A percentile compares a stretch with the other conserved stretches of the same genome.
phyloP scores from a whole-genome alignment of 2,797 vertebrate species.

The Chloroceryle amazona region DNA sequence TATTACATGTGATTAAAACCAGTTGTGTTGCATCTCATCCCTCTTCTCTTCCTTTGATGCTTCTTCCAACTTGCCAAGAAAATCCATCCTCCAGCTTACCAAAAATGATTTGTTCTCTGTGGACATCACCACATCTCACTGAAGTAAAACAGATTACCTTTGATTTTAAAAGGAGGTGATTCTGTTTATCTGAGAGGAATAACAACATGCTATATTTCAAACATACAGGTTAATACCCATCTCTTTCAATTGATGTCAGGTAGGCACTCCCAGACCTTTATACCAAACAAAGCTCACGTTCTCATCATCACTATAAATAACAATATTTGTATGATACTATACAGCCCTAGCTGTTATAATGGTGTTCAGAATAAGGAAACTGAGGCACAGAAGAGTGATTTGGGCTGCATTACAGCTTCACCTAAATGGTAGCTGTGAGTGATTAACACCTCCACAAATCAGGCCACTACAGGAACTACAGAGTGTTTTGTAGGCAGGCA shows the following conservation, averaged over 20 bases:
- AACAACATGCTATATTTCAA: conserved; percentile 25
- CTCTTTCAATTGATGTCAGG: not conserved
- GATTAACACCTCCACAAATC: not conserved
- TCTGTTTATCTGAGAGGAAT: conserved; percentile 44
- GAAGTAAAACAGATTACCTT: conserved; percentile 34
- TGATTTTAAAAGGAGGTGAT: conserved; percentile 41
- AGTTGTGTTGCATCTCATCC: conserved; percentile 73
- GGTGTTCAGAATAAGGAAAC: not conserved
- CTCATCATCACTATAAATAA: not conserved
- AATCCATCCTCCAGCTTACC: conserved; percentile 64
- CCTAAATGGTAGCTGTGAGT: not conserved
- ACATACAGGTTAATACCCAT: not conserved
- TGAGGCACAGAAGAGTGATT: not conserved
- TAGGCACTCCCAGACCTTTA: not conserved
- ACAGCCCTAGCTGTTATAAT: not conserved
- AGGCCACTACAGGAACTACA: not conserved
- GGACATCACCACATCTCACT: conserved; percentile 1
- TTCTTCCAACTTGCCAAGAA: conserved; percentile 63
- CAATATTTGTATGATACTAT: not conserved
- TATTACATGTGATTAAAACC: conserved; percentile 75
- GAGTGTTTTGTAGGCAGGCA: not conserved
- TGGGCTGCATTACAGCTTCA: not conserved
- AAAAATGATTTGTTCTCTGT: conserved; percentile 44
- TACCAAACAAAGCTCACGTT: not conserved
- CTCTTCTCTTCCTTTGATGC: conserved; percentile 74